Base-by-base conservation (phyloP, 1,140 invertebrate genomes). In the Lethocerus indicus region DNA sequence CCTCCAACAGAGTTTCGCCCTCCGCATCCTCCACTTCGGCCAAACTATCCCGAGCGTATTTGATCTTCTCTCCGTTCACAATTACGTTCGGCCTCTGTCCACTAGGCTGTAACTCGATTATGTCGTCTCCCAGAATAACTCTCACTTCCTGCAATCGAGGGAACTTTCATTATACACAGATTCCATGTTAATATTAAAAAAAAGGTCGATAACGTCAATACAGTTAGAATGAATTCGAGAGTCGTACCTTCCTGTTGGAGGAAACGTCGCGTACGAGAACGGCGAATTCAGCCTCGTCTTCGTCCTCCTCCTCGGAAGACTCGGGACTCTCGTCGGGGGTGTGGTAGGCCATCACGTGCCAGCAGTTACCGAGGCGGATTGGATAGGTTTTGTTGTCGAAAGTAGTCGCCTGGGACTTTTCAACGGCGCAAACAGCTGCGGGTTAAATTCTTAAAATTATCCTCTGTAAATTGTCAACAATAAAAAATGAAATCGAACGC, bases 371-470 rank as follows among this genome's bases (percentile, higher is more conserved):
- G 6, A 79, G 50, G 13, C 63, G 56, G 44, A 75, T 59, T 3
- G 71, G 61, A 55, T 75, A 79, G 14, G 63, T 64, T 13, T 62
- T 66, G 54, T 73, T 69, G 57, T 76, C 75, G 63, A 81, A 81
- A 0, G 78, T 81, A 50, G 63, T 69, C 13, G 70, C 67, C 32
- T 60, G 58, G 12, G 59, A 63, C 2, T 64, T 60, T 52, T 80
- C 77, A 36, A 81, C 56, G n/a, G 66, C 59, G 56, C 79, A 83
- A 36, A 58, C 63, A 32, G 67, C 78, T 80, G 61, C 43, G 66
- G 63, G 52, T 51, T 55, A 56, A 57, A 56, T 52, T 7, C 25
- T 50, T 32, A 58, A n/a, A 23, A 5, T 23, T 47, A 41, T 7
- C 39, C n/a, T n/a, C n/a, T n/a, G n/a, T n/a, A n/a, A n/a, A n/a